Base-by-base conservation (phyloP, 1,140 invertebrate species). In the Charaxes varanes region DNA sequence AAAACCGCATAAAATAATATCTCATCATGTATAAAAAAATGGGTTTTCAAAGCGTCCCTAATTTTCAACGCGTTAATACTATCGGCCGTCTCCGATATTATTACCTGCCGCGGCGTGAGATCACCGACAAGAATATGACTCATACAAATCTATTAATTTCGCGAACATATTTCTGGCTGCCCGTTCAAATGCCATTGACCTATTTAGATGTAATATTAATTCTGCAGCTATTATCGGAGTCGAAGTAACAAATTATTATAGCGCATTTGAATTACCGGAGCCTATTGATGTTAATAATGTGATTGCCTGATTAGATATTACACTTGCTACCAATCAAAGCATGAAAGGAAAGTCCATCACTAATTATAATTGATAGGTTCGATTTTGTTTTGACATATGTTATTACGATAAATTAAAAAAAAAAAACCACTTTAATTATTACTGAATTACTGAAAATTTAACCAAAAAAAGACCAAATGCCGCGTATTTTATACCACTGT, bases 101-200 rank as follows among this genome's bases (percentile, higher is more conserved):
- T n/a, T n/a, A n/a, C n/a, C n/a, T n/a, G n/a, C n/a, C n/a, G n/a
- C n/a, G 14, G 26, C 15, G 36, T 54, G 55, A 63, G 46, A 61
- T 59, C 55, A 59, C 22, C 41, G 16, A 23, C 41, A 30, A 31
- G 34, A n/a, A 32, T 19, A 45, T 53, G 51, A 60, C 19, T 60
- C 48, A 54, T 35, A 35, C 28, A 32, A 51, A 27, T 52, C 44
- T 62, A 62, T 60, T 57, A 60, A 53, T 56, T 57, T 60, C 36
- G 41, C 34, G 41, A 38, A 40, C 40, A 38, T 35, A 43, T 30
- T 44, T 43, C 53, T 67, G 46, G 50, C 48, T 44, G 37, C 48
- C 48, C 13, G 37, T 41, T 51, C 52, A 57, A 49, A 61, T 67
- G 69, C 57, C 64, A 67, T 60, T 70, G 69, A 62, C 66, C 66